Percentiles rank a stretch among this genome's conserved stretches.
Conservation (phyloP, 2,113 vertebrate genomes). For the Pelusios castaneus region DNA sequence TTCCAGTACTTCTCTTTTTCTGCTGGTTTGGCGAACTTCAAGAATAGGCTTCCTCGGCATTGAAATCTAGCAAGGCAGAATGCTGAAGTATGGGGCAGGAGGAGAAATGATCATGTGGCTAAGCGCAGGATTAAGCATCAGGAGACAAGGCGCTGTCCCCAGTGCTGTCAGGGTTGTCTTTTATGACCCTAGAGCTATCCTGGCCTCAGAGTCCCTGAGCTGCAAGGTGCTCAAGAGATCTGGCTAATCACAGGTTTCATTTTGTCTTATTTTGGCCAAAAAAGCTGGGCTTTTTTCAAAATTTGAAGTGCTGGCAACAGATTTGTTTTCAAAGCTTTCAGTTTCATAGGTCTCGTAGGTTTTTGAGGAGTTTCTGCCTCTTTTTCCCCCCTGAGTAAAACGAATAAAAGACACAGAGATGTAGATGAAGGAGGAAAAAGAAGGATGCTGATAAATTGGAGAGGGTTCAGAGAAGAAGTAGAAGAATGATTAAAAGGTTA, state of each 20-base stretch:
- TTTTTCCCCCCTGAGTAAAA: neutral
- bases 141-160: neutral
- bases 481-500: neutral
- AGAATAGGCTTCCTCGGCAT: neutral
- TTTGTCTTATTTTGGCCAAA: neutral
- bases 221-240: neutral
- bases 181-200: neutral
- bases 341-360: neutral
- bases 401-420: neutral
- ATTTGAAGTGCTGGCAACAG: neutral
- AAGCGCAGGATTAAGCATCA: neutral
- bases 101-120: neutral
- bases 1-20: neutral
- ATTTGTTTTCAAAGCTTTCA: neutral
- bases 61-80: neutral
- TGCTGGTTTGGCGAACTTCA: neutral
- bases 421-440: neutral
- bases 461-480: neutral
- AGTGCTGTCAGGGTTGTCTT: neutral
- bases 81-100: neutral
- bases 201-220: neutral
- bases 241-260: neutral
- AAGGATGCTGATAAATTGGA: neutral
- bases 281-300: neutral
- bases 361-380: neutral